Evolutionary conservation across 1,140 invertebrate genomes (phyloP).

Genomic region (Lordiphosa stackelbergi): DNA sequence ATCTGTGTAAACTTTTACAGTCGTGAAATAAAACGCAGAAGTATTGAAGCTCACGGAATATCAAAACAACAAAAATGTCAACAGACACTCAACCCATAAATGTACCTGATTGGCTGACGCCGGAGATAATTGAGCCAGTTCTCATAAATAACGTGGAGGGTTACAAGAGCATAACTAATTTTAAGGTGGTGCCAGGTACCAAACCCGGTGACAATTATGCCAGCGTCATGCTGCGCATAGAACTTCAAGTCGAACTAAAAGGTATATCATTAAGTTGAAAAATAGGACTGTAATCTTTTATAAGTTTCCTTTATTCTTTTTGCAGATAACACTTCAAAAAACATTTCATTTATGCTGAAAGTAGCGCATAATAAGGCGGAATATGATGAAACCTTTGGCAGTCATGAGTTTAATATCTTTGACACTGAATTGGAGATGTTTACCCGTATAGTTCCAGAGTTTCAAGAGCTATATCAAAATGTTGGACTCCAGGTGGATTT

Average conservation of each 20-base stretch:
- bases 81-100: neutral
- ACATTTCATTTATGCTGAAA: slow-evolving; percentile 46
- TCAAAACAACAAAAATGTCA: slow-evolving; percentile 16
- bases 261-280: slow-evolving; percentile 10
- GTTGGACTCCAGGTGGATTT: slow-evolving; percentile 50
- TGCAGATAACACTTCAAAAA: slow-evolving; percentile 28
- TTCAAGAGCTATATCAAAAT: slow-evolving; percentile 52
- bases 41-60: neutral
- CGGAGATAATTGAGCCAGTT: slow-evolving; percentile 69
- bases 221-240: slow-evolving; percentile 42
- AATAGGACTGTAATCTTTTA: too few species aligned
- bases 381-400: slow-evolving; percentile 23
- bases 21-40: too few species aligned
- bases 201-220: slow-evolving; percentile 52
- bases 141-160: slow-evolving; percentile 59
- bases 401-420: slow-evolving; percentile 29
- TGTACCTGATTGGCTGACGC: slow-evolving; percentile 72
- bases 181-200: slow-evolving; percentile 27
- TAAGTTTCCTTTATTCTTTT: neutral
- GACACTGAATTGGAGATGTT: slow-evolving; percentile 42
- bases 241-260: slow-evolving; percentile 29
- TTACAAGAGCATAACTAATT: slow-evolving; percentile 45
- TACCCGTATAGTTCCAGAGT: slow-evolving; percentile 35
- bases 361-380: slow-evolving; percentile 18
- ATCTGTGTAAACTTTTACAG: too few species aligned